A percentile compares a stretch with the other conserved stretches of the same genome.
These are phyloP conservation scores for Orchesella cincta DNA, from an alignment of 1,140 invertebrate species.

Conservation along the genomic window DNA sequence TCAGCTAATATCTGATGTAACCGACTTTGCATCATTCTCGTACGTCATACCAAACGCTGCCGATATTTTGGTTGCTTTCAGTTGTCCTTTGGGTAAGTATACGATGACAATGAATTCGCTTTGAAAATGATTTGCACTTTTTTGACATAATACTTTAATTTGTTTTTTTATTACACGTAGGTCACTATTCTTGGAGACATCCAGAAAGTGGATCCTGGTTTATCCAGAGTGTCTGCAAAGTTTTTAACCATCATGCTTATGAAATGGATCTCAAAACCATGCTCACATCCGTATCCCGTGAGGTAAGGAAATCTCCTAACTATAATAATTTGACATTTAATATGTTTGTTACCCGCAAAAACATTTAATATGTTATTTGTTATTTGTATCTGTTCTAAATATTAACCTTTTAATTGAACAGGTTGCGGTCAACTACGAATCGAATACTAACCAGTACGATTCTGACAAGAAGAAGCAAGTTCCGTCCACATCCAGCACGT, in stretches of 20 bases:
- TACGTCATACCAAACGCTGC: constrained; percentile 89
- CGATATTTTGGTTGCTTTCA: constrained; percentile 91
- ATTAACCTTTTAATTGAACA: too few relatives aligned
- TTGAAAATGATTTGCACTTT: background rate
- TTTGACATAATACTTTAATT: constrained; percentile 32
- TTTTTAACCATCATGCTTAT: constrained; percentile 59
- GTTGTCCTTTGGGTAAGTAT: constrained; percentile 79
- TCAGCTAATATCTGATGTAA: constrained; percentile 41
- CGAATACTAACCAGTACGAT: constrained; percentile 57
- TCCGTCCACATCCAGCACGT: constrained; percentile 67
- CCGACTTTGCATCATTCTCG: constrained; percentile 49
- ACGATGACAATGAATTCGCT: too few relatives aligned
- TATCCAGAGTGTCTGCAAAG: constrained; percentile 65
- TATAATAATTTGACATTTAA: too few relatives aligned
- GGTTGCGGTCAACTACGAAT: constrained; percentile 66
- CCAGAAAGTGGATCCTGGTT: constrained; percentile 70
- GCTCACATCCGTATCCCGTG: constrained; percentile 66
- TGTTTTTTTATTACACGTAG: constrained; percentile 56
- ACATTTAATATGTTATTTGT: background rate
- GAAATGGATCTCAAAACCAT: constrained; percentile 65
- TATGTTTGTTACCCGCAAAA: too few relatives aligned
- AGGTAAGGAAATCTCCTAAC: too few relatives aligned
- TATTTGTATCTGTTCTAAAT: constrained; percentile 19
- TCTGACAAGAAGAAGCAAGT: constrained; percentile 70
- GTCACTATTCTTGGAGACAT: constrained; percentile 71